Conservation (phyloP, 2,113 vertebrate species). For the Aix galericulata region DNA sequence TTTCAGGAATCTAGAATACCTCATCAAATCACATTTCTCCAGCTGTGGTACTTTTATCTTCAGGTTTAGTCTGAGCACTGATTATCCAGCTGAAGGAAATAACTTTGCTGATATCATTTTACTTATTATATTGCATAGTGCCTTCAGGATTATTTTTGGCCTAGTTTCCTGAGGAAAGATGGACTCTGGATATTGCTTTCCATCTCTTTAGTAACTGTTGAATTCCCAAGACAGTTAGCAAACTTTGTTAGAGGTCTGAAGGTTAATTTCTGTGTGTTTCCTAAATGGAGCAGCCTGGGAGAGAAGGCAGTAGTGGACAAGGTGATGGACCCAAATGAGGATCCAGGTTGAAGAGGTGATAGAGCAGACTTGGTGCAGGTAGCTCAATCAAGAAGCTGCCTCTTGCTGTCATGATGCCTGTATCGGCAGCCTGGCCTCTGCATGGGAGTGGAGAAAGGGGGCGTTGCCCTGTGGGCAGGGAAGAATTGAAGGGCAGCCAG, state of each 20-base stretch:
- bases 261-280: neutral
- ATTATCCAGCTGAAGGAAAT: neutral
- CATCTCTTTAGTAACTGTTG: neutral
- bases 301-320: neutral
- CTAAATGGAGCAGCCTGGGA: neutral
- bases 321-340: neutral
- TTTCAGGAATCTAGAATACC: neutral
- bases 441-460: neutral
- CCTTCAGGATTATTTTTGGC: neutral
- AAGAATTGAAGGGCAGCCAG: neutral
- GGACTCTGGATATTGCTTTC: neutral
- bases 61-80: neutral
- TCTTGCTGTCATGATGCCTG: fast-evolving
- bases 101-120: neutral
- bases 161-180: neutral
- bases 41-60: neutral
- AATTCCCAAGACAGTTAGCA: neutral
- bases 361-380: neutral
- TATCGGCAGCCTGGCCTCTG: neutral
- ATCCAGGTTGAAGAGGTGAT: fast-evolving
- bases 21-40: neutral
- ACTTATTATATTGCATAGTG: neutral
- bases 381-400: neutral
- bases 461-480: fast-evolving
- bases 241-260: neutral